Base-by-base conservation (phyloP, 2,888 invertebrate genomes). In the Ceratothoa steindachneri region DNA sequence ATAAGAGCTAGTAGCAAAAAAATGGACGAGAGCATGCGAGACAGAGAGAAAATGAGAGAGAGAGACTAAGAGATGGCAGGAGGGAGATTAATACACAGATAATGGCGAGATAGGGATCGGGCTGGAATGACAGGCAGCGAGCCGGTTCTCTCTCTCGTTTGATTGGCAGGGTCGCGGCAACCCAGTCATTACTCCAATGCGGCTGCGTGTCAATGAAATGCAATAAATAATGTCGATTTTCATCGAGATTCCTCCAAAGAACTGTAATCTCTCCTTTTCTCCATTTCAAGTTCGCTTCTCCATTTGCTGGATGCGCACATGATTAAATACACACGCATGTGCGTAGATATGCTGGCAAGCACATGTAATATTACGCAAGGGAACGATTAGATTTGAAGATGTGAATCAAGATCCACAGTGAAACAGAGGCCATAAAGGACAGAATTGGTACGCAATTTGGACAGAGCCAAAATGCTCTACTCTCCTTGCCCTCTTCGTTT, bases 171-270 rank as follows among this genome's bases (percentile, higher is more conserved):
- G n/a, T 24, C 24, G 2, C 24, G 12, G n/a, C 22, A 24, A 60
- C 19, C 22, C 60, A 22, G n/a, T 24, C 19, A 60, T 60, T 60
- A 60, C 22, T 12, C 24, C 19, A 24, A 60, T 3, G 1, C 12
- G 1, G 19, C 60, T 60, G 1, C 60, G 60, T 60, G 60, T 60
- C 60, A 60, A 60, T 60, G 60, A 22, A 60, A 24, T 60, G 22
- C 60, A 60, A 60, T 60, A 60, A 60, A 60, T 60, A 60, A 60
- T 60, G 60, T 60, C 60, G 60, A 60, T 60, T 60, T 60, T 60
- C 60, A 60, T 60, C 60, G 60, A 24, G 12, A 24, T 24, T 60
- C 27, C 3, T 12, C 22, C 22, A 4, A 60, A 60, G 60, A 60
- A 24, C 22, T 60, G 22, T 60, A 60, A 60, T 60, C 24, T 60